Evolutionary conservation across 2,113 vertebrate species (phyloP).

Genomic region (Peucedramus taeniatus): DNA sequence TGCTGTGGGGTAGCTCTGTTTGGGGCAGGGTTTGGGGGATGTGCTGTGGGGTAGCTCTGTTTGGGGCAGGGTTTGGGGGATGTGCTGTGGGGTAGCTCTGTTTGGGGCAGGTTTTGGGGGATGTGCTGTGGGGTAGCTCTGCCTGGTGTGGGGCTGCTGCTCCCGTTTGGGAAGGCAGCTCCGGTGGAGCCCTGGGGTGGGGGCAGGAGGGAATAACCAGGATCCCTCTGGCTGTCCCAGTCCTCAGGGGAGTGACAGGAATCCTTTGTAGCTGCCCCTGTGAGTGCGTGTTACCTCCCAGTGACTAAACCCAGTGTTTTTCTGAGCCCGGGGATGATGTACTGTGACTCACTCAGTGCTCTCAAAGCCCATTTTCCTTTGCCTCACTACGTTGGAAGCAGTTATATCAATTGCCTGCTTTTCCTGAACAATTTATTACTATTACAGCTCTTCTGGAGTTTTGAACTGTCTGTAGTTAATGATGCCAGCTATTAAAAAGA

Average conservation of each 20-base stretch:
- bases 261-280: not conserved
- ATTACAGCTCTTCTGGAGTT: slow-evolving; percentile 10
- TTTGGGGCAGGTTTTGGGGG: not conserved
- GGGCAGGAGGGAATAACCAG: fast-evolving
- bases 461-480: slow-evolving; percentile 37
- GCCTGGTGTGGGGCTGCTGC: fast-evolving
- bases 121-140: not conserved
- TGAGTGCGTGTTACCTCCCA: not conserved
- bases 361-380: slow-evolving; percentile 18
- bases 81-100: not conserved
- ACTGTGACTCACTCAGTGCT: not conserved
- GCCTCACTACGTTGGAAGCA: not conserved
- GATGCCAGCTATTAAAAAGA: slow-evolving; percentile 32
- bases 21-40: too few species aligned
- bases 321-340: not conserved
- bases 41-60: too few species aligned
- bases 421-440: slow-evolving; percentile 37
- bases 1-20: too few species aligned
- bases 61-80: too few species aligned
- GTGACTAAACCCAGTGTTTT: not conserved
- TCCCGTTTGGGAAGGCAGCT: fast-evolving
- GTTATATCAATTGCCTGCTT: slow-evolving; percentile 50
- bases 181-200: not conserved
- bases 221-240: not conserved
- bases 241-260: not conserved